These are phyloP conservation scores for Pangasianodon hypophthalmus DNA, from an alignment of 2,113 vertebrate species.

Conservation along the genomic window DNA sequence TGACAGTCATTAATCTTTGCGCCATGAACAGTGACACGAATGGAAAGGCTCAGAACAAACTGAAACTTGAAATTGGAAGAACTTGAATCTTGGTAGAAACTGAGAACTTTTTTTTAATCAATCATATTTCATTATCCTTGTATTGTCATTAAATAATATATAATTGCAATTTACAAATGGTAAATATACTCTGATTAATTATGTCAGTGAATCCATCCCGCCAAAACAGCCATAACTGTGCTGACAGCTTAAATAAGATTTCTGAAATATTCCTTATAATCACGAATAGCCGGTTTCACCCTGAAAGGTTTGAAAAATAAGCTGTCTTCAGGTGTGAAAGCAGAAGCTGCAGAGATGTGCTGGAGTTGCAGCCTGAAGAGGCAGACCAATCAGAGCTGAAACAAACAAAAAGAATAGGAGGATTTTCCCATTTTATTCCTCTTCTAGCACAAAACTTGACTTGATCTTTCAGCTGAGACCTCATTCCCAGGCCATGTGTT, in stretches of 20 bases:
- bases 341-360: slow-evolving; percentile 28
- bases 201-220: slow-evolving; percentile 4
- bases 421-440: slow-evolving; percentile 42
- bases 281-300: not conserved
- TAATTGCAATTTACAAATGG: not conserved
- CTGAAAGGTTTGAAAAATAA: slow-evolving; percentile 22
- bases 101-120: not conserved
- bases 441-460: slow-evolving; percentile 8
- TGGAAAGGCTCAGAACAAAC: not conserved
- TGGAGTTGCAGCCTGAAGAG: slow-evolving; percentile 23
- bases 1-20: slow-evolving; percentile 40
- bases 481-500: slow-evolving; percentile 29
- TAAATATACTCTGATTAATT: not conserved
- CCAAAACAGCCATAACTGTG: not conserved
- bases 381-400: slow-evolving; percentile 20
- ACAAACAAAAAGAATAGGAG: slow-evolving; percentile 15
- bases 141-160: not conserved
- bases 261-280: not conserved
- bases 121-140: not conserved
- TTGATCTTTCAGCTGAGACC: slow-evolving; percentile 35
- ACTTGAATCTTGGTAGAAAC: slow-evolving; percentile 24
- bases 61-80: not conserved
- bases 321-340: slow-evolving; percentile 25
- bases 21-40: slow-evolving; percentile 15
- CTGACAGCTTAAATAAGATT: not conserved